Base-by-base conservation (phyloP, 53 echinoderm and acorn worm species). In the Arbacia lixula region DNA sequence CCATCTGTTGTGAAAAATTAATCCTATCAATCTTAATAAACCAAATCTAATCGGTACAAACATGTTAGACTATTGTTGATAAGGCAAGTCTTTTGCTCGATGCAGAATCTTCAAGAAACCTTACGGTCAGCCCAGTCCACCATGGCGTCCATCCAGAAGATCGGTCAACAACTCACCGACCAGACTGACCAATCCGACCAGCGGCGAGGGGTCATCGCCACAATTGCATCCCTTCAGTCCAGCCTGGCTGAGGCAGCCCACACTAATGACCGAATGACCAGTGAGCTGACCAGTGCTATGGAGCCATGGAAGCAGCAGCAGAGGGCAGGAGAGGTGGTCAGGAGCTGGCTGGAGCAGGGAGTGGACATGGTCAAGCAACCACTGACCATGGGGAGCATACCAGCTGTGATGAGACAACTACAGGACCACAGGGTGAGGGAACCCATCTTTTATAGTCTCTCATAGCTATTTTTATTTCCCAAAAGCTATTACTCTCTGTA, bases 221-320 rank as follows among this genome's bases (percentile, higher is more conserved):
- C 66, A 19, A 32, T 92, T 20, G 42, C 85, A 36, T 72, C 83
- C n/a, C 88, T 97, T 50, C 86, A 83, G 50, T 53, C 83, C 16
- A 57, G 85, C 29, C 41, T 91, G 35, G 85, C 86, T 27, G 86
- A 87, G 38, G 68, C 85, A 4, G 65, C 54, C 28, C 54, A 88
- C 29, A 66, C 55, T 22, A 87, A 54, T 36, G 66, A 85, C 14
- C 76, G 46, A 50, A 76, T 86, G 81, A 72, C 75, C 60, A 21
- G 16, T 50, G 89, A 86, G 75, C 83, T 97, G 81, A 67, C 86
- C 25, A 75, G 85, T 36, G 88, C 94, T 20, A 50, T 93, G 11
- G 86, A 90, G 74, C 79, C 90, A 12, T 97, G 98, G 98, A 72
- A 84, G 12, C 86, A 83, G 55, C 89, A 93, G 43, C 94, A 92